Base-by-base conservation (phyloP, 2,113 vertebrate species). In the Oxyura jamaicensis region DNA sequence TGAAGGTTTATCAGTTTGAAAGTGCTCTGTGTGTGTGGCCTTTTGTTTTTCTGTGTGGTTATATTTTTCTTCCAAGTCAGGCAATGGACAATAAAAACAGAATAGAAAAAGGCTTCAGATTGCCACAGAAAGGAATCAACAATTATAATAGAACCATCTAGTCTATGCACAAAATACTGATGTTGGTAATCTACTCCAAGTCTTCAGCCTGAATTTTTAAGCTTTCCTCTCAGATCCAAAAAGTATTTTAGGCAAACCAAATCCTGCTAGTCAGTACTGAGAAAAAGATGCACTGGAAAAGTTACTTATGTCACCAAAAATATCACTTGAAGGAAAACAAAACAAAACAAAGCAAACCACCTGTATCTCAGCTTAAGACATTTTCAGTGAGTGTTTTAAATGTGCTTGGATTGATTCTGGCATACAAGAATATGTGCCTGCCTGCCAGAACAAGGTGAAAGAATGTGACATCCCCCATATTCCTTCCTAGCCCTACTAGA, bases 1-100 rank as follows among this genome's bases (percentile, higher is more conserved):
- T 90, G 87, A 96, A 89, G 31, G 23, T 82, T 97, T 93, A 67
- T 94, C 63, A 82, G 8, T 46, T 90, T 91, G 50, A 73, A 88
- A 91, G 13, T 77, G 15, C 14, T 66, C 41, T 91, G 9, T 90
- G 82, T 96, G 71, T 93, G 62, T 77, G 93, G 74, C 69, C 92
- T 87, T 88, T 20, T 81, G 76, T 65, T 82, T 48, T 48, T 48
- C 46, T 22, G 46, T 41, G 65, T 52, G 91, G 89, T 90, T 95
- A 60, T 21, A 56, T 76, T 94, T 94, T 66, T 90, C 35, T 92
- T 90, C 42, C 55, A 76, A 82, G 10, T 50, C 18, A 84, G 62
- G 79, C 71, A 93, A 52, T 53, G 42, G 72, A 59, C 86, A 77
- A 65, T 6, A 66, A 79, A 78, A 59, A 73, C 7, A 62, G 80